phyloP scores from a whole-genome alignment of 92 coral and sea anemone genomes.

The Umimayanthus chanpuru region DNA sequence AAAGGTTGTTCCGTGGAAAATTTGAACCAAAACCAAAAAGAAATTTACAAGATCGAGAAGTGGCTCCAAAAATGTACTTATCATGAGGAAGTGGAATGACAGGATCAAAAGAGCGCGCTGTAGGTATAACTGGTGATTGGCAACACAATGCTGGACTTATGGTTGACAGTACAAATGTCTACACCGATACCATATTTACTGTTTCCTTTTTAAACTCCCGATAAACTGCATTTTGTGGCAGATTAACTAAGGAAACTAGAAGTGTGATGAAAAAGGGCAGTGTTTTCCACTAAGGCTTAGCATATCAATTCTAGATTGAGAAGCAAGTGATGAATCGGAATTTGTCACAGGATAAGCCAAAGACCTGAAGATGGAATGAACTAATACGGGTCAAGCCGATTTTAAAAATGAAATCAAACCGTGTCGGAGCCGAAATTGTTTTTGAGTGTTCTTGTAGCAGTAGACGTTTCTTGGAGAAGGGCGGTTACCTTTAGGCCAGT shows the following conservation, averaged over 20 bases:
- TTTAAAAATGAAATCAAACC: neutral
- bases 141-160: neutral
- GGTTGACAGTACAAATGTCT: neutral
- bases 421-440: neutral
- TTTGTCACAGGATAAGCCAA: neutral
- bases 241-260: too few species aligned
- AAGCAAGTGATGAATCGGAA: too few species aligned
- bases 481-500: too few species aligned
- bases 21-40: slow-evolving; percentile 60
- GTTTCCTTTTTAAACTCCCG: too few species aligned
- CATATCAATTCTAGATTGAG: too few species aligned
- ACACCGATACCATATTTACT: neutral
- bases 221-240: neutral
- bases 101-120: neutral
- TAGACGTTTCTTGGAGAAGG: neutral
- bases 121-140: neutral
- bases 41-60: slow-evolving; percentile 73
- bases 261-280: too few species aligned
- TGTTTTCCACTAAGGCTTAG: too few species aligned
- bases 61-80: slow-evolving; percentile 81
- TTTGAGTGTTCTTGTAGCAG: neutral
- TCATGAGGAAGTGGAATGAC: slow-evolving; percentile 38
- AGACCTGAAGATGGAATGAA: neutral
- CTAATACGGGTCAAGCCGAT: neutral
- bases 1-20: slow-evolving; percentile 73